A percentile compares a stretch with the other conserved stretches of the same genome.
Evolutionary conservation across 2,797 vertebrate species (phyloP).

Genomic region (Triplophysa yarkandensis): DNA sequence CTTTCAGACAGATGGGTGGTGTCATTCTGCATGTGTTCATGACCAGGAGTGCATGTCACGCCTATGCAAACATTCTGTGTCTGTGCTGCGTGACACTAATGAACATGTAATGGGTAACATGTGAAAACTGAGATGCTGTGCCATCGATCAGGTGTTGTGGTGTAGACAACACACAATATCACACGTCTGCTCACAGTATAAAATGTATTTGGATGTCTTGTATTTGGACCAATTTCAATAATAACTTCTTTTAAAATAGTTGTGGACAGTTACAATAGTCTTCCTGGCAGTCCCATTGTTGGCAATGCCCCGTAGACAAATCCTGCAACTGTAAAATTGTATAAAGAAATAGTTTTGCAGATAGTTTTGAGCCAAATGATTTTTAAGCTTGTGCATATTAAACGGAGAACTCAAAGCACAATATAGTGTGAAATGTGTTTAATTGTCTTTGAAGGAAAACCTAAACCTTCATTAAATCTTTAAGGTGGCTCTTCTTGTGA

Average conservation of each 20-base stretch:
- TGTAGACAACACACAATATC: constrained; percentile 36
- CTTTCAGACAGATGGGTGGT: not conserved
- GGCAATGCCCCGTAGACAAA: not conserved
- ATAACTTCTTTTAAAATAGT: not conserved
- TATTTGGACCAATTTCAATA: too few species aligned
- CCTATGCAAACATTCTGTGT: not conserved
- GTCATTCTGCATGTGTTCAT: not conserved
- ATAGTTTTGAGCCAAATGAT: not conserved
- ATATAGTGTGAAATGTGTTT: constrained; percentile 57
- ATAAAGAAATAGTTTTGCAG: not conserved
- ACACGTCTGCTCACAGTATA: constrained; percentile 31
- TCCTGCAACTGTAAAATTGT: not conserved
- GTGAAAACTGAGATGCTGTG: constrained; percentile 68
- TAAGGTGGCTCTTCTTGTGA: constrained; percentile 64
- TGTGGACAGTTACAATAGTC: constrained; percentile 1
- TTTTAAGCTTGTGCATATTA: not conserved
- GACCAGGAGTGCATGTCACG: not conserved
- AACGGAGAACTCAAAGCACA: constrained; percentile 44
- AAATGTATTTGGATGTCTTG: constrained; percentile 1
- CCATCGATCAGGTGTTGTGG: constrained; percentile 58
- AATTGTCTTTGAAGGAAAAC: constrained; percentile 66
- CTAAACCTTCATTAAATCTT: constrained; percentile 80
- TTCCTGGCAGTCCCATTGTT: not conserved
- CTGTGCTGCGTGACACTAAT: constrained; percentile 37
- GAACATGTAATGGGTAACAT: constrained; percentile 64